These are phyloP conservation scores for Horisme vitalbata DNA, from an alignment of 2,888 invertebrate genomes.

Conservation along the genomic window DNA sequence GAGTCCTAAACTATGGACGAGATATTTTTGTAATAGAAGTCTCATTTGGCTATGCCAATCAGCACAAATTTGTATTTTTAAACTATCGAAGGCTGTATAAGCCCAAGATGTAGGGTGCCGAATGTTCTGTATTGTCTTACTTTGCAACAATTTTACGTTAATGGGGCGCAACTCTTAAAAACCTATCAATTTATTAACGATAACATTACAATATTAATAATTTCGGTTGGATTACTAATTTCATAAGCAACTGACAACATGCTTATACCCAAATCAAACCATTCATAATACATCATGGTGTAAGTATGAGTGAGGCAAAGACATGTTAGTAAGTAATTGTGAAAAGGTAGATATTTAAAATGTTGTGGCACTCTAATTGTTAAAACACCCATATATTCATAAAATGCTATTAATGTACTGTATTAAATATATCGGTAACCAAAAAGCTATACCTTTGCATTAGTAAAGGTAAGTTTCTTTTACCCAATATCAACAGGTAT, in stretches of 20 bases:
- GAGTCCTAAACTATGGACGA: slow-evolving; percentile 39
- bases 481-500: no score
- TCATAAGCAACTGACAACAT: slow-evolving; percentile 7
- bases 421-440: neutral
- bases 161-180: slow-evolving; percentile 73
- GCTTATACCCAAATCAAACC: neutral
- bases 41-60: slow-evolving; percentile 47
- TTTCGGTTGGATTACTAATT: neutral
- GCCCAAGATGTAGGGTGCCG: slow-evolving; percentile 64
- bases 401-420: slow-evolving; percentile 6
- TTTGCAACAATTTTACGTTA: slow-evolving; percentile 64
- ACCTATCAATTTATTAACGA: slow-evolving; percentile 68
- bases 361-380: slow-evolving; percentile 19
- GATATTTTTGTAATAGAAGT: slow-evolving; percentile 38
- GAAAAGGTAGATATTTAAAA: slow-evolving; percentile 13
- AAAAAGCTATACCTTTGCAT: slow-evolving; percentile 20
- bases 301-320: neutral
- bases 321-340: neutral
- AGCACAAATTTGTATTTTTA: slow-evolving; percentile 39
- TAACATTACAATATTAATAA: slow-evolving; percentile 37
- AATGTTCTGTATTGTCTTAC: slow-evolving; percentile 67
- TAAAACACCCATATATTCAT: slow-evolving; percentile 6
- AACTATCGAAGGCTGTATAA: slow-evolving; percentile 63
- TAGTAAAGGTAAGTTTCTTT: slow-evolving; percentile 4
- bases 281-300: neutral